phyloP scores from a whole-genome alignment of 2,888 invertebrate genomes.

The Anodontia alba region DNA sequence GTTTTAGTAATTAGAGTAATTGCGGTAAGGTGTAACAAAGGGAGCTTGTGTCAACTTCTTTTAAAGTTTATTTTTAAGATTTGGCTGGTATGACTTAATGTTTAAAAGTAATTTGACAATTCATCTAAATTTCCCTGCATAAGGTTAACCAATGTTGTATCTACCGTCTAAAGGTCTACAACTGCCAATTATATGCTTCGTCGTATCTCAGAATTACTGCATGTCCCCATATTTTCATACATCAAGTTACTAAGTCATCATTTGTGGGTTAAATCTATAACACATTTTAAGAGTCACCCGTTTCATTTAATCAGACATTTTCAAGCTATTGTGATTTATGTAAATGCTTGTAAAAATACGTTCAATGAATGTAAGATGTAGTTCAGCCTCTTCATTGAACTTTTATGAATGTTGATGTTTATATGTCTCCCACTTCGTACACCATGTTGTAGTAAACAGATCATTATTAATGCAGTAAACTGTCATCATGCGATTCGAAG shows the following conservation, averaged over 20 bases:
- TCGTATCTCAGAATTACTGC: neutral
- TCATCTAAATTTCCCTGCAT: neutral
- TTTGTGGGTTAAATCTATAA: too few species aligned
- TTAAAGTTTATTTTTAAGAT: too few species aligned
- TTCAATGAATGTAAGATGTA: slow-evolving; percentile 1
- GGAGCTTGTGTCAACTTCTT: neutral
- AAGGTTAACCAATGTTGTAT: neutral
- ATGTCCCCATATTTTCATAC: neutral
- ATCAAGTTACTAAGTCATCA: neutral
- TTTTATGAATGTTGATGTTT: neutral
- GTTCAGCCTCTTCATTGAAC: neutral
- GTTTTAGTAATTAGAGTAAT: neutral
- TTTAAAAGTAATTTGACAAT: neutral
- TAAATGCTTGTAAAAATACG: neutral
- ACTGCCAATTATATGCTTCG: neutral
- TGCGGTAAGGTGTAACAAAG: neutral
- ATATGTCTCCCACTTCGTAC: neutral
- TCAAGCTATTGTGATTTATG: neutral
- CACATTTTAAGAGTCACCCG: neutral
- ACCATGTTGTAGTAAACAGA: neutral
- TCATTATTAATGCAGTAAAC: neutral
- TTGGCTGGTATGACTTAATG: too few species aligned
- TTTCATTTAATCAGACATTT: neutral
- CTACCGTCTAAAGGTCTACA: too few species aligned
- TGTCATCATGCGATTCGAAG: neutral